Conservation (phyloP, 2,113 vertebrate genomes). For the Meleagris gallopavo region DNA sequence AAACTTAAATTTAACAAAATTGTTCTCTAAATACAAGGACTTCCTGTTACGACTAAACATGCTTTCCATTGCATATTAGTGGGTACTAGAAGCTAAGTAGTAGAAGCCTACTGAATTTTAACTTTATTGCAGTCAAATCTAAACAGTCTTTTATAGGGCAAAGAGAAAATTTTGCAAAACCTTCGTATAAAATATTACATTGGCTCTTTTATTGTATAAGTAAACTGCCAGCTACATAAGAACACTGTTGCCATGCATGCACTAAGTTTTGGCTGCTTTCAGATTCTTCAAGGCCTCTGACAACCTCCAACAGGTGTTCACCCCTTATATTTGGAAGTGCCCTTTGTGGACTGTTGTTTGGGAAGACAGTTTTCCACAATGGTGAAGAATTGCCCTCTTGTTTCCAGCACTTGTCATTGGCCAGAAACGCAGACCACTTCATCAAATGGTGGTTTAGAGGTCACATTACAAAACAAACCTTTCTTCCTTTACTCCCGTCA, state of each 20-base stretch:
- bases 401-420: neutral
- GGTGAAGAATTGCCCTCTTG: neutral
- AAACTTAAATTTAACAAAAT: neutral
- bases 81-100: neutral
- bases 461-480: neutral
- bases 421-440: neutral
- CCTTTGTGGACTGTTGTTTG: neutral
- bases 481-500: neutral
- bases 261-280: neutral
- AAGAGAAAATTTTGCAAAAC: neutral
- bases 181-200: neutral
- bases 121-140: neutral
- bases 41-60: neutral
- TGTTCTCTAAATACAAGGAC: neutral
- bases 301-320: neutral
- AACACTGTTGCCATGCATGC: neutral
- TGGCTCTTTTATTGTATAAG: neutral
- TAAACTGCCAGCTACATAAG: neutral
- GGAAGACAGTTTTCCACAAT: neutral
- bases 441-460: neutral
- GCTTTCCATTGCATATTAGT: neutral
- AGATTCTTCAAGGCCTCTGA: neutral
- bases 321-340: neutral
- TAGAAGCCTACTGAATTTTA: neutral
- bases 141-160: neutral